Evolutionary conservation across 64 coral and sea anemone species (phyloP).

Genomic region (Pocillopora damicornis): DNA sequence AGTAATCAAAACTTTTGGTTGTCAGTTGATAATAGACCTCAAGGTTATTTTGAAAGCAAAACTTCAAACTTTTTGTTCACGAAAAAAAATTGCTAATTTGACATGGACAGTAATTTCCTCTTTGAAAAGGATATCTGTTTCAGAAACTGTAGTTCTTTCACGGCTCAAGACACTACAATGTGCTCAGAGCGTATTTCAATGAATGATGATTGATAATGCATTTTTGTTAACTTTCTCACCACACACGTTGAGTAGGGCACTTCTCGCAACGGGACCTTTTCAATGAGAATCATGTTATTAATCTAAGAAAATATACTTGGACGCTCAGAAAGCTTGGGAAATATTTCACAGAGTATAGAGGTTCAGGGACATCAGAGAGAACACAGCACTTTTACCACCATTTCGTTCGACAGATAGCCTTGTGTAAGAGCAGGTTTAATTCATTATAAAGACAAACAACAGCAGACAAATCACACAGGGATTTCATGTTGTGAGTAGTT

Average conservation of each 20-base stretch:
- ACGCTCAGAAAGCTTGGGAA: not conserved
- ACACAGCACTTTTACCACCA: not conserved
- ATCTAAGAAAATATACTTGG: not conserved
- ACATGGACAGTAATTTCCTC: not conserved
- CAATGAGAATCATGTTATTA: not conserved
- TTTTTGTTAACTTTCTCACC: not conserved
- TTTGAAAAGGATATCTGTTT: not conserved
- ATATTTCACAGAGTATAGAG: not conserved
- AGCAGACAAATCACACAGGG: too few species aligned
- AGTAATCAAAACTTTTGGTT: too few species aligned
- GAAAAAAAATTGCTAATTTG: not conserved
- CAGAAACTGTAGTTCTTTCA: not conserved
- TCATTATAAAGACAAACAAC: not conserved
- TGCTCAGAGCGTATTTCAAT: not conserved
- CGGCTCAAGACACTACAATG: not conserved
- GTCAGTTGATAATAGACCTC: too few species aligned
- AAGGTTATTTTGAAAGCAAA: too few species aligned
- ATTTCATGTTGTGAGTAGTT: not conserved
- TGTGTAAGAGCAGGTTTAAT: not conserved
- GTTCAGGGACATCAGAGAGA: not conserved
- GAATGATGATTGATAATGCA: not conserved
- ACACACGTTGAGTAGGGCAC: not conserved
- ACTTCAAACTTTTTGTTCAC: too few species aligned
- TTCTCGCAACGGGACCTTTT: not conserved
- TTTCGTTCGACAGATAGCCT: not conserved